Conservation (phyloP, 2,113 vertebrate species). For the Progne subis region DNA sequence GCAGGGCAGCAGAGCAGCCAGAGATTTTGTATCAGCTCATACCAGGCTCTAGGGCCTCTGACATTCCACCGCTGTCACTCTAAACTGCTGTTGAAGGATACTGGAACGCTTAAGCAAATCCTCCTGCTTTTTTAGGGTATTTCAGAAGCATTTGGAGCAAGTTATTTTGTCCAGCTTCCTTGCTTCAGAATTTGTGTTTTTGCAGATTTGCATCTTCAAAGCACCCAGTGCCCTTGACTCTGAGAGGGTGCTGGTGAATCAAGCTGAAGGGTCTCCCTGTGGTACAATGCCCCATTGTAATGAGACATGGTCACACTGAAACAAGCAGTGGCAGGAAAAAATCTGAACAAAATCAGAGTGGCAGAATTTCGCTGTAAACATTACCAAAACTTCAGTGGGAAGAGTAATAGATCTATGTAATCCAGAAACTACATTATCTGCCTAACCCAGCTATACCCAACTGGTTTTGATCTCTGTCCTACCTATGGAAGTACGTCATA, state of each 20-base stretch:
- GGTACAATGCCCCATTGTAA: neutral
- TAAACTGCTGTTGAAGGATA: neutral
- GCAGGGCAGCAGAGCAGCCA: neutral
- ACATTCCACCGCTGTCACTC: accelerated
- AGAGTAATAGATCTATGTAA: neutral
- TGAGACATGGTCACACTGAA: neutral
- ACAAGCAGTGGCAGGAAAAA: neutral
- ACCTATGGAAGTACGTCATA: neutral
- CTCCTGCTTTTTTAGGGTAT: neutral
- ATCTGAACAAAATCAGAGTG: neutral
- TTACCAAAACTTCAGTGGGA: neutral
- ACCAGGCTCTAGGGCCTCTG: neutral
- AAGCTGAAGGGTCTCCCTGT: neutral
- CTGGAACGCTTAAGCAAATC: neutral
- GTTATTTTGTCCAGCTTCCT: neutral
- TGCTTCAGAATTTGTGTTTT: neutral
- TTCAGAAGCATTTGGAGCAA: neutral
- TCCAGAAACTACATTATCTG: neutral
- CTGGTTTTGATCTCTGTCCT: neutral
- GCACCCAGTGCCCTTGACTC: neutral
- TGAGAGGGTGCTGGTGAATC: neutral
- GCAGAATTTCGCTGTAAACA: neutral
- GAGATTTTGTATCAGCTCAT: neutral
- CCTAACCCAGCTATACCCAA: neutral
- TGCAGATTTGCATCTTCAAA: neutral